Conservation (phyloP, 2,888 invertebrate species). For the Meandrusa payeni region DNA sequence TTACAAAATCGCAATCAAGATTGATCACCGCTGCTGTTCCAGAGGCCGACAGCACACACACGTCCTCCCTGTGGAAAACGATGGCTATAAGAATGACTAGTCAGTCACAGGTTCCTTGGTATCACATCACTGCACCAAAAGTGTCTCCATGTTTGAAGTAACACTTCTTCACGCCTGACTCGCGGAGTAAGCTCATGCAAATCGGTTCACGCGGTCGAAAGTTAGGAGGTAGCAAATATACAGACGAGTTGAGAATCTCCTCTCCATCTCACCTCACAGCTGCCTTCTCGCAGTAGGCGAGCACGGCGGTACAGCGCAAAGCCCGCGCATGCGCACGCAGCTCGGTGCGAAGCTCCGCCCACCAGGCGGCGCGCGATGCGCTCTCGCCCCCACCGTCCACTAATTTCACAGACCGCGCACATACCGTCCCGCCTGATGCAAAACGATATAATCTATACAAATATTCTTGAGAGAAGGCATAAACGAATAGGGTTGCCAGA, state of each 20-base stretch:
- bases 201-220: too few species aligned
- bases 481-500: too few species aligned
- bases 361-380: conserved; percentile 96
- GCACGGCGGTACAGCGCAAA: conserved; percentile 95
- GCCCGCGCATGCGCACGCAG: conserved; percentile 96
- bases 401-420: conserved; percentile 65
- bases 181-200: too few species aligned
- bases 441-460: too few species aligned
- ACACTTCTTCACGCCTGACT: too few species aligned
- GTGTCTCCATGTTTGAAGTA: too few species aligned
- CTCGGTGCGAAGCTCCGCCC: conserved; percentile 97
- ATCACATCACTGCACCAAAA: too few species aligned
- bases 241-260: too few species aligned
- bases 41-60: conserved; percentile 95
- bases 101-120: too few species aligned
- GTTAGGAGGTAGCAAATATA: too few species aligned
- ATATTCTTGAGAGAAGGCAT: too few species aligned
- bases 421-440: conserved; percentile 67
- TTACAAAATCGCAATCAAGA: conserved; percentile 62
- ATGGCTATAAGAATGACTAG: too few species aligned
- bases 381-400: conserved; percentile 92
- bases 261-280: conserved; percentile 92
- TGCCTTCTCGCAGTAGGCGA: conserved; percentile 96
- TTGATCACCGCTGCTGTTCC: conserved; percentile 94
- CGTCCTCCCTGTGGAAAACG: conserved; percentile 90